Conservation (phyloP, 2,113 vertebrate genomes). For the Dendrocopos noguchii region DNA sequence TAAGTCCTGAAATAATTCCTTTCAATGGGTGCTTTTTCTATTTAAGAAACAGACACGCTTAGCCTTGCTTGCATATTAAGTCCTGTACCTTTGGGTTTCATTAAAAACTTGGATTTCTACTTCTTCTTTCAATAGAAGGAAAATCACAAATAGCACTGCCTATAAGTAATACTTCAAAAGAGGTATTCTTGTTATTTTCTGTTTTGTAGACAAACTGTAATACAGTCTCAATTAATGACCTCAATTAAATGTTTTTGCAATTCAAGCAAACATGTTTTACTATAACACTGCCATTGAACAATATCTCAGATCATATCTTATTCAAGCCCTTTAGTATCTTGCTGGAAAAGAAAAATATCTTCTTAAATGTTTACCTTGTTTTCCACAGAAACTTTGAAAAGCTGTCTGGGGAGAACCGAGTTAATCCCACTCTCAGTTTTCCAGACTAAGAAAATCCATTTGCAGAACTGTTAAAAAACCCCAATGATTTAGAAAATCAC, state of each 20-base stretch:
- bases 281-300: neutral
- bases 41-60: neutral
- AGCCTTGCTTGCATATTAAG: neutral
- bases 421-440: fast-evolving
- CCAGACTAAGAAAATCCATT: neutral
- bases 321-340: neutral
- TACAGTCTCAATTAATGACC: neutral
- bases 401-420: neutral
- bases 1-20: neutral
- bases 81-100: neutral
- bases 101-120: neutral
- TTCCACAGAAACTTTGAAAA: neutral
- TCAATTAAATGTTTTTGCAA: neutral
- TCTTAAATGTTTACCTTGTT: slow-evolving; percentile 2
- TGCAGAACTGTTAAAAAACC: slow-evolving; percentile 5
- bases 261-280: neutral
- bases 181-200: neutral
- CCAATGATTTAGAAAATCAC: neutral
- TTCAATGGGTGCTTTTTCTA: neutral
- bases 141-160: neutral
- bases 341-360: neutral
- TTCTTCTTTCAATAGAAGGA: neutral
- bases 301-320: neutral
- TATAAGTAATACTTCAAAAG: neutral
- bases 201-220: neutral